Evolutionary conservation across 2,888 invertebrate genomes (phyloP), one percentile per base, ranked within the genome.

Genomic region (Margaritifera margaritifera): DNA sequence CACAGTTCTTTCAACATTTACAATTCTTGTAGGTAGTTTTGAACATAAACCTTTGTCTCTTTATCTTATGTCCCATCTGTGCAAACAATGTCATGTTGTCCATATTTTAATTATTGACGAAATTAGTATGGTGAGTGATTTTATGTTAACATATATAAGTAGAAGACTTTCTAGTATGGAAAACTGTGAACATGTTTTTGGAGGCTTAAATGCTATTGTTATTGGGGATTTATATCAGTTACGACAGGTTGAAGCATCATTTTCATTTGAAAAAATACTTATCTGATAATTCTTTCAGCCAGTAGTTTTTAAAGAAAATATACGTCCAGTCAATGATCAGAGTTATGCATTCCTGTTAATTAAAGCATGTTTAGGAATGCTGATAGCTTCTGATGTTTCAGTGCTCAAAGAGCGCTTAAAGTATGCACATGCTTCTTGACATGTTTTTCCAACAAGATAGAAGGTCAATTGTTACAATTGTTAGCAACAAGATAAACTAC

Each of bases 201-300:
- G 78, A 22, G 71, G 69, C n/a, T 53, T 72, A 11, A 72, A 72
- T 69, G 63, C 77, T 1, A 77, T 79, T 42, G 52, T 62, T 51
- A 68, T 79, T 57, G 78, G 78, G 18, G 74, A 79, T 64, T 72
- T 79, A 55, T 74, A 75, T 60, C 76, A 79, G 60, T 54, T 79
- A n/a, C 42, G 72, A 60, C 76, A 76, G 50, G 64, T 77, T 52
- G 51, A 22, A 24, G 73, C 71, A 22, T 54, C n/a, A 27, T 77
- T 62, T 69, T 64, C 68, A n/a, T 77, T 74, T 64, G n/a, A 64
- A 61, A 70, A 76, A 54, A 42, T 8, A 11, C 25, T 62, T 8
- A 24, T 72, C 4, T 77, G 74, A 74, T 19, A 58, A 25, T 52
- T 62, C n/a, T 74, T 77, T 64, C 19, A 62, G 31, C 66, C 66